Percentiles rank a stretch among this genome's conserved stretches.
Evolutionary conservation across 2,797 vertebrate species (phyloP).

Genomic region (Trematomus bernacchii): DNA sequence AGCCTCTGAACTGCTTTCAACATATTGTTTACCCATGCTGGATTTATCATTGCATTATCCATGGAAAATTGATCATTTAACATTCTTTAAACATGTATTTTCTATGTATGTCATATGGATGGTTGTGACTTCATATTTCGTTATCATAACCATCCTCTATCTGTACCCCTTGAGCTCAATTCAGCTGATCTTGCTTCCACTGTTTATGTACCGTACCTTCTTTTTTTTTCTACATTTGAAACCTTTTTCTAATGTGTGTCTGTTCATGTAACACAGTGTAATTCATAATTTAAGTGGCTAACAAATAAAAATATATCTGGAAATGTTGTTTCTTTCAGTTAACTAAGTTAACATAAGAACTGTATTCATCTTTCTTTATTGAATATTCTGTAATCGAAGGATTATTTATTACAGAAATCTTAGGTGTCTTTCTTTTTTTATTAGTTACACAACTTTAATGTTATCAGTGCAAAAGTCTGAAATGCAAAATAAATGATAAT

Average conservation of each 20-base stretch:
- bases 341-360: not conserved
- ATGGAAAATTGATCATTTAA: slow-evolving; percentile 44
- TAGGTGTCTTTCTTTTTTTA: too few relatives aligned
- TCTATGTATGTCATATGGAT: slow-evolving; percentile 14
- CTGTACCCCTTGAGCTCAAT: not conserved
- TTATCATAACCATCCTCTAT: slow-evolving; percentile 13
- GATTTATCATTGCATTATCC: slow-evolving; percentile 50
- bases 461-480: not conserved
- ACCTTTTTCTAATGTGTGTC: slow-evolving; percentile 27
- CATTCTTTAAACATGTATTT: slow-evolving; percentile 32
- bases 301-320: slow-evolving; percentile 43
- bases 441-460: too few relatives aligned
- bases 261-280: slow-evolving; percentile 44
- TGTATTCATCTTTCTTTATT: not conserved
- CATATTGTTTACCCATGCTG: slow-evolving; percentile 22
- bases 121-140: slow-evolving; percentile 27
- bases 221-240: slow-evolving; percentile 50
- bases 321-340: not conserved
- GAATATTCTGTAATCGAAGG: not conserved
- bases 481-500: not conserved
- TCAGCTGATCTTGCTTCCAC: slow-evolving; percentile 15
- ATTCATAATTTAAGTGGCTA: slow-evolving; percentile 42
- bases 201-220: slow-evolving; percentile 25
- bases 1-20: slow-evolving; percentile 15
- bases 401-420: not conserved